Evolutionary conservation across 1,140 invertebrate species (phyloP).

Genomic region (Drosophila sulfurigaster): DNA sequence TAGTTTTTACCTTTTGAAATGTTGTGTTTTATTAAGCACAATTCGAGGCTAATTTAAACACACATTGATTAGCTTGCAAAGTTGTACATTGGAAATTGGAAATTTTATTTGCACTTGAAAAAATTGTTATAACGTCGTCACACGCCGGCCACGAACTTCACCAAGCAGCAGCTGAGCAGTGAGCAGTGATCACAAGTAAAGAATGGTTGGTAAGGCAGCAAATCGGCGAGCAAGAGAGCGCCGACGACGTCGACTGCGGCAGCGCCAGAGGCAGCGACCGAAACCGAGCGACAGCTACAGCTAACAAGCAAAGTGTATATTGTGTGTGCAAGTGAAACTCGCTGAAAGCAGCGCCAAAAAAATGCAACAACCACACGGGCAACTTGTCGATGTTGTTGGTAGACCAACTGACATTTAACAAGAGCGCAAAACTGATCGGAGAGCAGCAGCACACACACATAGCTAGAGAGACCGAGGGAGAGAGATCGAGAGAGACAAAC

Average conservation of each 20-base stretch:
- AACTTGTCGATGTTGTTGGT: constrained; percentile 49
- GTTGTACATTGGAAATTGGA: constrained; percentile 30
- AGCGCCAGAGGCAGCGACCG: constrained; percentile 8
- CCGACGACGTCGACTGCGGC: constrained; percentile 28
- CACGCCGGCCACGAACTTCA: constrained; percentile 74
- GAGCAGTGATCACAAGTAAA: constrained; percentile 23
- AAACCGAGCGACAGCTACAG: constrained; percentile 3
- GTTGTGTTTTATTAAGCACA: constrained; percentile 7
- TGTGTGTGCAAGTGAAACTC: constrained; percentile 67
- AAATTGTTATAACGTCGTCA: constrained; percentile 59
- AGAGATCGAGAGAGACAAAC: constrained; percentile 20
- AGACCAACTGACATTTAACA: constrained; percentile 61
- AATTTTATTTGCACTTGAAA: constrained; percentile 50
- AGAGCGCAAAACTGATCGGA: constrained; percentile 11
- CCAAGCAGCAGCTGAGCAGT: constrained; percentile 55
- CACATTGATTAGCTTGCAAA: neutral
- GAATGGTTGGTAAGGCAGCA: constrained; percentile 32
- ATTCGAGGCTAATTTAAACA: constrained; percentile 8
- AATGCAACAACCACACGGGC: constrained; percentile 67
- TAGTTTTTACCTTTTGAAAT: constrained; percentile 44
- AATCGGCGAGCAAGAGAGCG: constrained; percentile 18
- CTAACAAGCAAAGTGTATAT: constrained; percentile 9
- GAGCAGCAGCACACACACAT: constrained; percentile 3
- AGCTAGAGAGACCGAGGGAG: neutral
- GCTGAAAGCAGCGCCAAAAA: constrained; percentile 73